phyloP scores from a whole-genome alignment of 2,888 invertebrate species.

The Spodoptera exigua region DNA sequence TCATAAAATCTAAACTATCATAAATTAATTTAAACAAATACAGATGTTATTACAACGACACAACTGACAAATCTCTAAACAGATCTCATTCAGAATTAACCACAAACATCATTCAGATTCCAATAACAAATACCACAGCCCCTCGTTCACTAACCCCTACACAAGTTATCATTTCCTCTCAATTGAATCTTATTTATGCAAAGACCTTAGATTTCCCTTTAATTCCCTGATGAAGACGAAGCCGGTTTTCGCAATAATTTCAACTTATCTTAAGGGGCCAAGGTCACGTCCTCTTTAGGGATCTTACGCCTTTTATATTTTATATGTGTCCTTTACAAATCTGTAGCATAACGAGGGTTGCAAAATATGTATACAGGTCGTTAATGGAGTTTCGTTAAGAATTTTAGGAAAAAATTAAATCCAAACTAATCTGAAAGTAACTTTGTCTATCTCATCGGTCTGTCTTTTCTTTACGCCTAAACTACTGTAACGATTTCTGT shows the following conservation, averaged over 20 bases:
- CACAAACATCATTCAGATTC: not conserved
- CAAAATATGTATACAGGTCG: constrained; percentile 28
- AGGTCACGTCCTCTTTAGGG: constrained; percentile 26
- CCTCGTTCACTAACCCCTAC: constrained; percentile 14
- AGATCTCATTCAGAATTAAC: constrained; percentile 8
- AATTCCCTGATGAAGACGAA: constrained; percentile 24
- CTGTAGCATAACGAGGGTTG: constrained; percentile 41
- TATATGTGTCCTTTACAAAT: constrained; percentile 32
- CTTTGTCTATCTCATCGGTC: no score
- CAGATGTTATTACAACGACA: not conserved
- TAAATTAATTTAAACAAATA: no score
- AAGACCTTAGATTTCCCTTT: constrained; percentile 12
- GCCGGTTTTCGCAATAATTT: constrained; percentile 34
- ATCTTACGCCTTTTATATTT: constrained; percentile 31
- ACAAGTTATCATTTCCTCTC: constrained; percentile 27
- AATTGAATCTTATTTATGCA: constrained; percentile 41
- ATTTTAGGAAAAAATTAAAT: no score
- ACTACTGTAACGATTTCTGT: no score
- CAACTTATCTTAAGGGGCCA: constrained; percentile 30
- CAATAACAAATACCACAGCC: constrained; percentile 12
- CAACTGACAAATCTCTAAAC: not conserved
- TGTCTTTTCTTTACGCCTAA: no score
- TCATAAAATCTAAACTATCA: no score
- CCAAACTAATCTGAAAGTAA: no score
- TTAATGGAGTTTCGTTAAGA: no score